phyloP scores from a whole-genome alignment of 2,888 invertebrate species.

The Oligia strigilis region DNA sequence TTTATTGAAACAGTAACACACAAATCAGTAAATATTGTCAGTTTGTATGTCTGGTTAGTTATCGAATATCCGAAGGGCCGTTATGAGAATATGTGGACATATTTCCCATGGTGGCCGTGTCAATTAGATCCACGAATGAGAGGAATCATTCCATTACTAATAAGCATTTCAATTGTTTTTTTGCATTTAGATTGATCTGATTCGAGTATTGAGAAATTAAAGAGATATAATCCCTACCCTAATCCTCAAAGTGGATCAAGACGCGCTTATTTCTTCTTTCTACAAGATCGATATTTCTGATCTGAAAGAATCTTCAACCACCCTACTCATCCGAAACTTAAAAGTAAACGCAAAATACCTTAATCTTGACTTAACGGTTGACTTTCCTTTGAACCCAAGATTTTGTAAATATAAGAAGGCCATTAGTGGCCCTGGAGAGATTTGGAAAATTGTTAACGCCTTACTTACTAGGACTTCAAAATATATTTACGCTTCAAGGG shows the following conservation, averaged over 20 bases:
- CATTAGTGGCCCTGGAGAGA: conserved; percentile 25
- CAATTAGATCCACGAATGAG: not conserved
- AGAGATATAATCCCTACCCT: not conserved
- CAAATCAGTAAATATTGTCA: conserved; percentile 6
- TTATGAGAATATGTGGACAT: conserved; percentile 12
- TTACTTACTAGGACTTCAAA: conserved; percentile 34
- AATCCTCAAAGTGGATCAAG: not conserved
- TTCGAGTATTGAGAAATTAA: not conserved
- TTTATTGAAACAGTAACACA: not conserved
- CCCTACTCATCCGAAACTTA: not conserved
- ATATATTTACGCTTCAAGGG: conserved; percentile 46
- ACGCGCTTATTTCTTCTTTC: not conserved
- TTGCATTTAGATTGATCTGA: not conserved
- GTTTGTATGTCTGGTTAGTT: conserved; percentile 8
- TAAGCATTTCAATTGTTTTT: not conserved
- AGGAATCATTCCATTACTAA: not conserved
- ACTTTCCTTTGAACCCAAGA: conserved; percentile 46
- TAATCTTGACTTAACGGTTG: conserved; percentile 38
- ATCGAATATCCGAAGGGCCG: conserved; percentile 1
- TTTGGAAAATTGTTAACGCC: conserved; percentile 36
- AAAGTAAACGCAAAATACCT: conserved; percentile 29
- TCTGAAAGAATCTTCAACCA: conserved; percentile 15
- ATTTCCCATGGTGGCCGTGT: conserved; percentile 18
- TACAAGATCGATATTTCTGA: not conserved
- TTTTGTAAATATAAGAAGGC: conserved; percentile 26